These are phyloP conservation scores for Nipponacmea schrenckii DNA, from an alignment of 2,888 invertebrate species.

Conservation along the genomic window DNA sequence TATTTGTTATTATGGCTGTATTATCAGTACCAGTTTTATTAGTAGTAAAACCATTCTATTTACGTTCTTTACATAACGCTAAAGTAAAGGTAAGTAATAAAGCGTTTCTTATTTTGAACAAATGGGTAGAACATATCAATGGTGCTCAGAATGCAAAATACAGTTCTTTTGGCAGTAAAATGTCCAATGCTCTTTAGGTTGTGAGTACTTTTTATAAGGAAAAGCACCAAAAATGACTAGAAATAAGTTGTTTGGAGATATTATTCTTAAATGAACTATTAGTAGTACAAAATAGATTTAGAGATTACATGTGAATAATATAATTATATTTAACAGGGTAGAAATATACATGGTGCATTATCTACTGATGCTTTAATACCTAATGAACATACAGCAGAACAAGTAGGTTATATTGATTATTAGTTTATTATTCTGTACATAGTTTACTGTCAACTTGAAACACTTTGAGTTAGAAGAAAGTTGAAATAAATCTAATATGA, in stretches of 20 bases:
- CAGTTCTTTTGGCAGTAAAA: too few relatives aligned
- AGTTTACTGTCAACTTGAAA: not conserved
- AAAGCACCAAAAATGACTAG: too few relatives aligned
- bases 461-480: too few relatives aligned
- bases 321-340: conserved; percentile 34
- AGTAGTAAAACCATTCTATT: conserved; percentile 88
- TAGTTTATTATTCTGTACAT: conserved; percentile 8
- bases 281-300: too few relatives aligned
- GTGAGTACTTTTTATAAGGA: too few relatives aligned
- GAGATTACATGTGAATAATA: too few relatives aligned
- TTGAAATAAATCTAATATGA: too few relatives aligned
- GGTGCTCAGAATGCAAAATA: too few relatives aligned
- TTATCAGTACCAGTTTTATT: conserved; percentile 94
- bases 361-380: conserved; percentile 44
- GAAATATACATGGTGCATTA: conserved; percentile 29
- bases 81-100: conserved; percentile 38
- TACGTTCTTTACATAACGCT: conserved; percentile 65
- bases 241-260: too few relatives aligned
- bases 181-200: too few relatives aligned
- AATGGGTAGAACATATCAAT: too few relatives aligned
- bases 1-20: conserved; percentile 83
- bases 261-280: too few relatives aligned
- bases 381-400: conserved; percentile 38
- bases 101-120: not conserved
- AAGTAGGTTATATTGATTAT: conserved; percentile 8